Evolutionary conservation across 2,888 invertebrate genomes (phyloP), one percentile per base, ranked within the genome.

Genomic region (Timandra comae): DNA sequence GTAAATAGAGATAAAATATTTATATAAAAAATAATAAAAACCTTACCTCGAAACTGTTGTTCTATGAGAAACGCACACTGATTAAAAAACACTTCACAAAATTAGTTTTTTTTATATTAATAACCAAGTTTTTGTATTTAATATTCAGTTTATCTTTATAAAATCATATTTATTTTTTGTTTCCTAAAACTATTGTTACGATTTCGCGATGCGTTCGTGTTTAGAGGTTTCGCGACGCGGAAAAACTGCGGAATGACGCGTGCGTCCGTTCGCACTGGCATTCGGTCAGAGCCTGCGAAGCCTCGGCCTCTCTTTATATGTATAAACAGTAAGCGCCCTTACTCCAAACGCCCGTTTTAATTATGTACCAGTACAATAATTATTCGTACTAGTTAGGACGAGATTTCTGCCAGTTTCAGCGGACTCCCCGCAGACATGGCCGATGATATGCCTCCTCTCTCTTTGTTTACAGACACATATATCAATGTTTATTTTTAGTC

Each of bases 371-470:
- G 9, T 8, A 8, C 3, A 3, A 56, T 65, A 73, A 73, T 77
- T 63, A 67, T 58, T 64, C 49, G 46, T 71, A 71, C 82, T 77
- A 79, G 82, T 80, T 81, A 69, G 29, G 63, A 73, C 80, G 63
- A 69, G 82, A 78, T 78, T 66, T 56, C 60, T 61, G 56, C 79
- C 72, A 79, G 80, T 79, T 77, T 56, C 54, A 62, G 49, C 56
- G 46, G n/a, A 48, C 47, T 43, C 35, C 19, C 30, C 33, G 43
- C 28, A 16, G 6, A 16, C 16, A 6, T 16, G 9, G 9, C 4
- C 7, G 7, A 9, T 24, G 9, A 24, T 7, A 9, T 24, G 9
- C 11, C 7, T 9, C 30, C 25, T 12, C 41, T 33, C 34, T 39
- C 28, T 50, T 41, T 52, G 44, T 50, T 46, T 48, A 48, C 41